Base-by-base conservation (phyloP, 2,888 invertebrate genomes). In the Drosophila cracens region DNA sequence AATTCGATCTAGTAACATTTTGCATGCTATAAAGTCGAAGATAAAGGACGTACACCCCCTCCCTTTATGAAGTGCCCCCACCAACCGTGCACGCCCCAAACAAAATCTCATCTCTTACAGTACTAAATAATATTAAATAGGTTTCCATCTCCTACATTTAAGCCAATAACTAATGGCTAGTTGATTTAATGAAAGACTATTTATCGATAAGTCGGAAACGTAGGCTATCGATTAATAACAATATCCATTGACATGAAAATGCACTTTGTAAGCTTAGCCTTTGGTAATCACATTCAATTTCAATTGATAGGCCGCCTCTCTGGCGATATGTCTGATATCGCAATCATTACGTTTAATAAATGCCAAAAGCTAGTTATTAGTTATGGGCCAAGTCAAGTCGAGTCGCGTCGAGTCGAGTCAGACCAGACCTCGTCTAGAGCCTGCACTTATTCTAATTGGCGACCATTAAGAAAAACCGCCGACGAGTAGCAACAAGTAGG, bases 261-360 rank as follows among this genome's bases (percentile, higher is more conserved):
- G 33, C 4, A 27, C 54, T 54, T 27, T 36, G n/a, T 29, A 8
- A n/a, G 54, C 27, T 65, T 60, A 60, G 27, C 56, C 27, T 10
- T 36, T 16, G 49, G 81, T 76, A 80, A 80, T 80, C 63, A 76
- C 78, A 59, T 72, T 56, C 77, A 76, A 80, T 76, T 71, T 73
- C 49, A 73, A 76, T 64, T 76, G 72, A 65, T 66, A 52, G 64
- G 43, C 46, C n/a, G 21, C n/a, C 57, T 27, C 52, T 51, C 60
- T 57, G 36, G 33, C 54, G 64, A 72, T 70, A 49, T 73, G 61
- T 48, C 58, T 36, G 73, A 81, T 75, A 83, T 64, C 31, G 78
- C 73, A 77, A 82, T 83, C 72, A 89, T 82, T 82, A 83, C 79
- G 79, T 83, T 89, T 84, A 87, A 86, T 90, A 90, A 89, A 89